phyloP scores from a whole-genome alignment of 2,888 invertebrate species.

The Drosophila macrospina region DNA sequence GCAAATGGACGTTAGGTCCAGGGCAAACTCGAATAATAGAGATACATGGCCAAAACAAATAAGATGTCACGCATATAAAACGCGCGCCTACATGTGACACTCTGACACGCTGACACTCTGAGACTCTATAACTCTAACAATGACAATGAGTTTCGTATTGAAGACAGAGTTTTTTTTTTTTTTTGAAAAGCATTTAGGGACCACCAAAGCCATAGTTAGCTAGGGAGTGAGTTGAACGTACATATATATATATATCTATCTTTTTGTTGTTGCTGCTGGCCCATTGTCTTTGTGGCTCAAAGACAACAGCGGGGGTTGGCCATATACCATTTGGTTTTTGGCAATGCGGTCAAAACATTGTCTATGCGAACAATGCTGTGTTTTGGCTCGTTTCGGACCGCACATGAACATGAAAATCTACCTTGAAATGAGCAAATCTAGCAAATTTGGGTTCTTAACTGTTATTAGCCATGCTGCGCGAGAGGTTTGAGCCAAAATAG shows the following conservation, averaged over 20 bases:
- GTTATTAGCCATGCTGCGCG: constrained; percentile 77
- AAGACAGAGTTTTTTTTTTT: background rate
- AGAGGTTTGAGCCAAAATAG: constrained; percentile 13
- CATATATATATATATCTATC: background rate
- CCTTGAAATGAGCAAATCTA: constrained; percentile 75
- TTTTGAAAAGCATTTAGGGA: constrained; percentile 6
- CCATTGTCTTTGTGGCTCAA: constrained; percentile 34
- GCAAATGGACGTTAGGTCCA: background rate
- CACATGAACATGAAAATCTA: constrained; percentile 66
- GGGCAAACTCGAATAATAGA: constrained; percentile 65
- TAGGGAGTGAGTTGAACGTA: constrained; percentile 20
- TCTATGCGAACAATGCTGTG: constrained; percentile 74
- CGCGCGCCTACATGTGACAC: constrained; percentile 57
- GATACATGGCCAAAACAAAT: constrained; percentile 48
- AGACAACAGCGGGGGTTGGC: constrained; percentile 49
- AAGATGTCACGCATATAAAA: constrained; percentile 77
- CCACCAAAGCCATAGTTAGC: constrained; percentile 6
- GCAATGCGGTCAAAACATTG: constrained; percentile 84
- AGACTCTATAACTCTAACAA: constrained; percentile 3
- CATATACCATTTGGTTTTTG: constrained; percentile 82
- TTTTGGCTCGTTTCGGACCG: constrained; percentile 62
- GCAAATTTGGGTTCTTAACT: constrained; percentile 70
- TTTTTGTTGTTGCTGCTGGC: too few species aligned
- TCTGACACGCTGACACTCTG: background rate
- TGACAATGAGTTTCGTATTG: constrained; percentile 27